These are phyloP conservation scores for Phoeniculus purpureus DNA, from an alignment of 2,797 vertebrate genomes.

Conservation along the genomic window DNA sequence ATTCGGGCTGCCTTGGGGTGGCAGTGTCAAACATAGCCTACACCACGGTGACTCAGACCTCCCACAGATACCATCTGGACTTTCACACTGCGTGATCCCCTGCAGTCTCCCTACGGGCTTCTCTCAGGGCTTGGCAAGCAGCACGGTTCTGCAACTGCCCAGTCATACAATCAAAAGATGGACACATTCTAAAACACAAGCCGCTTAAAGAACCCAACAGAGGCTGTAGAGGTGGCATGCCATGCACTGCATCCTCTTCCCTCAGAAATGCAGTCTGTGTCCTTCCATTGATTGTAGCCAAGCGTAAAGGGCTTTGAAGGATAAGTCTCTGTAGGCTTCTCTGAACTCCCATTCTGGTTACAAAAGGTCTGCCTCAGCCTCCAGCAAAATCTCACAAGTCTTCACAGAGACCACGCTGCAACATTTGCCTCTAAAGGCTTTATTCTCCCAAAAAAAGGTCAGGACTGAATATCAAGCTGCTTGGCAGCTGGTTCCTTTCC, in stretches of 20 bases:
- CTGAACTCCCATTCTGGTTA: neutral
- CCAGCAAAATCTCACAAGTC: neutral
- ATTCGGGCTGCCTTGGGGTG: slow-evolving; percentile 41
- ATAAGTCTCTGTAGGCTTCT: neutral
- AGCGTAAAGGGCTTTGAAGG: neutral
- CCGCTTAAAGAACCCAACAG: neutral
- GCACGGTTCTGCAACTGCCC: neutral
- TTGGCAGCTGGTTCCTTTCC: neutral
- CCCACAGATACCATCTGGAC: slow-evolving; percentile 69
- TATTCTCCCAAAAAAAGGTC: neutral
- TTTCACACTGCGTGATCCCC: neutral
- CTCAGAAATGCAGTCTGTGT: neutral
- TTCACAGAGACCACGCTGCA: neutral
- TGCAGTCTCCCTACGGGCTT: neutral
- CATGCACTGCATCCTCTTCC: neutral
- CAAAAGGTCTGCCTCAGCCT: neutral
- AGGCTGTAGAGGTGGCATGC: neutral
- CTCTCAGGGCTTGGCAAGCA: neutral
- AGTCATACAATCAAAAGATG: neutral
- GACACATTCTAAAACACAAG: neutral
- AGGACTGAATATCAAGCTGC: neutral
- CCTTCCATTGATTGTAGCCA: neutral
- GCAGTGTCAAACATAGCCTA: slow-evolving; percentile 54
- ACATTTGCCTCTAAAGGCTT: neutral
- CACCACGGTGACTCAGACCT: slow-evolving; percentile 61